A percentile compares a stretch with the other conserved stretches of the same genome.
Evolutionary conservation across 2,113 vertebrate species (phyloP).

Genomic region (Upupa epops): DNA sequence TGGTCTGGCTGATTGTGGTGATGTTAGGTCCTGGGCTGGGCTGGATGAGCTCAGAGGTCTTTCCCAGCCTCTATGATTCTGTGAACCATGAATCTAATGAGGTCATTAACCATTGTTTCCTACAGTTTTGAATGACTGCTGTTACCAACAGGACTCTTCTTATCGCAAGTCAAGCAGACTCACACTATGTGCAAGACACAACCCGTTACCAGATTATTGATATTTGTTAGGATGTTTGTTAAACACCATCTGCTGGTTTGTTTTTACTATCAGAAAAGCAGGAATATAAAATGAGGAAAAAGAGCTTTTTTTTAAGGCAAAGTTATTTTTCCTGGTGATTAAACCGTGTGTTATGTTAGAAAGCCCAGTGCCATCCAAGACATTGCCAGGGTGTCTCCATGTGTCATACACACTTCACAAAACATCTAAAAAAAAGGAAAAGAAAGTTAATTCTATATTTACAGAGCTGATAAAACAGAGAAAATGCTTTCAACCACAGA

Average conservation of each 20-base stretch:
- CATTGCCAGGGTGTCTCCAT: background rate
- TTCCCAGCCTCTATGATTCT: too few relatives aligned
- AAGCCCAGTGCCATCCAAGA: background rate
- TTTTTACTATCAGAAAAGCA: background rate
- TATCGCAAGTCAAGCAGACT: background rate
- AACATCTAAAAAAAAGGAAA: background rate
- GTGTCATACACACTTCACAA: background rate
- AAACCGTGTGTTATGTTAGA: background rate
- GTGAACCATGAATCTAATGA: background rate
- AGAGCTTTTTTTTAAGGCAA: background rate
- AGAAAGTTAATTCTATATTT: background rate
- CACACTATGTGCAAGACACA: background rate
- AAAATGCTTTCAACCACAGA: background rate
- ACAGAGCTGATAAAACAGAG: background rate
- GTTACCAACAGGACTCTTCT: background rate
- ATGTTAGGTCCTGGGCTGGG: too few relatives aligned
- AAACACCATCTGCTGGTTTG: background rate
- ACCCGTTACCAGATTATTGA: background rate
- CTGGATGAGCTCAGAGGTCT: too few relatives aligned
- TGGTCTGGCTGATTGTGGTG: too few relatives aligned
- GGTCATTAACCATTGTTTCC: background rate
- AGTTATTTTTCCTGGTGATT: background rate
- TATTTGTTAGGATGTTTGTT: background rate
- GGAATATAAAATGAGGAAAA: background rate
- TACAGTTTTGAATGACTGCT: background rate